phyloP scores from a whole-genome alignment of 2,797 vertebrate species.

The Apogon talboti region DNA sequence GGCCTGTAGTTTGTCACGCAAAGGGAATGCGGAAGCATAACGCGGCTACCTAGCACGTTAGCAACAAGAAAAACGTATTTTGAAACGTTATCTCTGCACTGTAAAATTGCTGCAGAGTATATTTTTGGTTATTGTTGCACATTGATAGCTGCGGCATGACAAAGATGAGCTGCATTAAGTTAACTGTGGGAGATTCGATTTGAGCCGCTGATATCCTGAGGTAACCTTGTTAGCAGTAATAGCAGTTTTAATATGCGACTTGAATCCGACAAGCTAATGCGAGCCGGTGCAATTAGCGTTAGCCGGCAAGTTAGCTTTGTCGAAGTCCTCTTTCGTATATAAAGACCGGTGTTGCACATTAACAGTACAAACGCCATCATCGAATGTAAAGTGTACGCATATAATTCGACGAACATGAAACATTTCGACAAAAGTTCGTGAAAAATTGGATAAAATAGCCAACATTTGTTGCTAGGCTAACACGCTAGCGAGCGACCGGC shows the following conservation, averaged over 20 bases:
- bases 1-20: background rate
- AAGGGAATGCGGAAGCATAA: background rate
- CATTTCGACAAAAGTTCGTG: background rate
- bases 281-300: constrained; percentile 7
- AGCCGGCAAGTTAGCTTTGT: fast-evolving
- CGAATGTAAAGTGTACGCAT: background rate
- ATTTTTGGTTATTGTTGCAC: no score
- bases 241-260: constrained; percentile 17
- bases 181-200: fast-evolving
- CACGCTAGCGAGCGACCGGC: constrained; percentile 38
- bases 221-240: constrained; percentile 30
- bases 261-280: constrained; percentile 18
- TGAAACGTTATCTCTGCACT: background rate
- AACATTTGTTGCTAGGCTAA: constrained; percentile 38
- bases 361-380: fast-evolving
- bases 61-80: background rate
- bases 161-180: background rate
- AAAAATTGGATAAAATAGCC: constrained; percentile 8
- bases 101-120: fast-evolving
- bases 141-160: no score
- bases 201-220: background rate
- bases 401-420: constrained; percentile 11
- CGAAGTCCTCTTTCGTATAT: fast-evolving
- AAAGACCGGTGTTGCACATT: fast-evolving
- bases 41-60: constrained; percentile 10